Evolutionary conservation across 2,113 vertebrate species (phyloP), one percentile per base, ranked within the genome.

Genomic region (Loxodonta africana): DNA sequence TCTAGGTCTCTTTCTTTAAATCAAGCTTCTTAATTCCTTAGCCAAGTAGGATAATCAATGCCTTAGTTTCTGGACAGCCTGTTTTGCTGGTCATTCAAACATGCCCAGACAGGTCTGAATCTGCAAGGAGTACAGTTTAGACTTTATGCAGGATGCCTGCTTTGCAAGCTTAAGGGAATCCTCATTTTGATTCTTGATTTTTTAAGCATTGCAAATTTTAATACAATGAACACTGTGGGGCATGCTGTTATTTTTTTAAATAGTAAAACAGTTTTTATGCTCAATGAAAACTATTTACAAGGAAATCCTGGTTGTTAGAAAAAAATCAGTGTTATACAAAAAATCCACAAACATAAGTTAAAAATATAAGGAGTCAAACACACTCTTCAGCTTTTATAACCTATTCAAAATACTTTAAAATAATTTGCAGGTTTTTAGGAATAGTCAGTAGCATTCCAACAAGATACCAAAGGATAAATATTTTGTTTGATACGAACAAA

Each of bases 371-470:
- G 41, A 90, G 51, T 90, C 65, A 82, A 92, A 60, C 23, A 90
- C 23, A 65, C 26, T 69, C 28, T 6, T 93, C 30, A 93, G 81
- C 2, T 96, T 95, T 63, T 46, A 82, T 71, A 23, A 82, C 44
- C 11, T 78, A 74, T 67, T 69, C 94, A 67, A 95, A 96, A 76
- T 83, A 83, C 71, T 44, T 87, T 37, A 60, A 93, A 96, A 92
- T 74, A 85, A 85, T 81, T 86, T 91, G 8, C 18, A 89, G 26
- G 8, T 62, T 46, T 76, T 94, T 33, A 93, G 48, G 41, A 67
- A 81, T 5, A 60, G 46, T 81, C 6, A 46, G 63, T 48, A 93
- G 3, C 25, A 65, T 88, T 90, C 26, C 93, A 94, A 74, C 41
- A 94, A 62, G 21, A 69, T 73, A 33, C 18, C 44, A 78, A 67